phyloP scores from a whole-genome alignment of 2,888 invertebrate species.

The Mesoligia furuncula region DNA sequence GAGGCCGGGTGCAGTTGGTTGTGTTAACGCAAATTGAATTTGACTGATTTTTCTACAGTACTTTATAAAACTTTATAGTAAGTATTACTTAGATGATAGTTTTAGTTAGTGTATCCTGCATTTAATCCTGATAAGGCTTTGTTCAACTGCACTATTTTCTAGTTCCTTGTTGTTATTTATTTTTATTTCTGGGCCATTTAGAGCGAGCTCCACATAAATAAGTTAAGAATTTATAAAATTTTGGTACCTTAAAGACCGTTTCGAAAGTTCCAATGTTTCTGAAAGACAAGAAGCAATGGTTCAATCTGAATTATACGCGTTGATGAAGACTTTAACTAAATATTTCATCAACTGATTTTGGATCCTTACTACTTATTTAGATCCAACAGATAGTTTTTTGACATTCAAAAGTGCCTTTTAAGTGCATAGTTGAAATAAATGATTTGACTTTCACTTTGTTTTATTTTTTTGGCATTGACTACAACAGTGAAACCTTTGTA shows the following conservation, averaged over 20 bases:
- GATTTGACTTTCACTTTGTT: background rate
- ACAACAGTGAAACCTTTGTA: background rate
- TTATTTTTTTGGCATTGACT: background rate
- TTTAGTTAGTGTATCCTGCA: background rate
- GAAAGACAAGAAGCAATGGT: background rate
- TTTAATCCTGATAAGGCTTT: background rate
- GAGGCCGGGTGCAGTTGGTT: slow-evolving; percentile 8
- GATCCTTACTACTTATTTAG: background rate
- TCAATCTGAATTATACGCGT: background rate
- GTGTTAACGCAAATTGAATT: slow-evolving; percentile 42
- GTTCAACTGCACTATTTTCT: background rate
- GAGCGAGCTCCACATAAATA: no score
- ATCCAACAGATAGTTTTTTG: background rate
- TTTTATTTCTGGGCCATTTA: no score
- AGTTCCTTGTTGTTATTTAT: background rate
- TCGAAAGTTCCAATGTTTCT: background rate
- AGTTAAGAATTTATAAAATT: background rate
- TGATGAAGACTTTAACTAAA: background rate
- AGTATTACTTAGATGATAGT: background rate
- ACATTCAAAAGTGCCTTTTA: background rate
- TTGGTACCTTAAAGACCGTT: background rate
- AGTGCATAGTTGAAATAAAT: background rate
- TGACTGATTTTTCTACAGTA: slow-evolving; percentile 12
- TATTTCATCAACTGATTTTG: background rate
- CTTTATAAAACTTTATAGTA: background rate